Evolutionary conservation across 1,140 invertebrate species (phyloP), one percentile per base, ranked within the genome.

Genomic region (Helicoverpa zea): DNA sequence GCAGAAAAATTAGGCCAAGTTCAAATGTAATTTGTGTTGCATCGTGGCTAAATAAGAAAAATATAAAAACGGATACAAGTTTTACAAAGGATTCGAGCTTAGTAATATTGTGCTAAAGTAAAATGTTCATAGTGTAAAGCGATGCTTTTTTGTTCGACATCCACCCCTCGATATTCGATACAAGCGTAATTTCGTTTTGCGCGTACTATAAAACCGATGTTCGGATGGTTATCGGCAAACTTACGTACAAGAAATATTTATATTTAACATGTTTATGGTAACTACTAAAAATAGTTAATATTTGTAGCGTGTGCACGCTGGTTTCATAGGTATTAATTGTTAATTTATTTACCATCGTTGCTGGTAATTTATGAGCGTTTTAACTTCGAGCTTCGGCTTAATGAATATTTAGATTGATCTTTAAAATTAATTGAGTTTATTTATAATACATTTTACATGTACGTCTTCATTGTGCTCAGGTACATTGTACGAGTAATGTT

Each of bases 101-200:
- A 13, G 10, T 14, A 52, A 13, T 11, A 13, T 10, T 52, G 11
- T 13, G 12, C 9, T 13, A 12, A 52, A 52, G 11, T 12, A 52
- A 52, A 52, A 10, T 14, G 51, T 52, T 23, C 23, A 23, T 2
- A 23, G 23, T 35, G 35, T 63, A 63, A 35, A 16, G 16, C 30
- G 43, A 64, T 64, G 13, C 16, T 58, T 58, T 64, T 64, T 64
- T 43, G 30, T 43, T 64, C 63, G 30, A 30, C 10, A 3, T 47
- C 5, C 35, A n/a, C 3, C n/a, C 13, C 30, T 16, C 7, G 63
- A 35, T 29, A 64, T 64, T 64, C 63, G 63, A 64, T 64, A 64
- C 63, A 47, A 47, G 43, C 63, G 16, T 64, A 47, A 64, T 64
- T 64, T 64, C 13, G 35, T 64, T 64, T 64, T 18, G 43, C 63